Evolutionary conservation across 2,113 vertebrate genomes (phyloP).

Genomic region (Onychorhynchus coronatus): DNA sequence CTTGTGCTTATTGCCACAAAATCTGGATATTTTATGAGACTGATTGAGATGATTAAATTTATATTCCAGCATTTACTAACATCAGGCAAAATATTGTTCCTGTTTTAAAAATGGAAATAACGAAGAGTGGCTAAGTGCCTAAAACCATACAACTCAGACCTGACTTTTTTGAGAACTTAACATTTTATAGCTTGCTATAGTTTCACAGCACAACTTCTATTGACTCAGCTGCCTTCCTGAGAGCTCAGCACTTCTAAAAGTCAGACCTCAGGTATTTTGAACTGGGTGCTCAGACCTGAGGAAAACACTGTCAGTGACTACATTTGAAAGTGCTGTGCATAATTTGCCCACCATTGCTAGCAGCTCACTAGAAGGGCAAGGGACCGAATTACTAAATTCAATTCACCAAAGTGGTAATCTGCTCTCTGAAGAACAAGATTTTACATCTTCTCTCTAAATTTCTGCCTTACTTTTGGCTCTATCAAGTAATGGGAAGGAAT

Average conservation of each 20-base stretch:
- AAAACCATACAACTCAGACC: background rate
- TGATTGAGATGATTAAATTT: background rate
- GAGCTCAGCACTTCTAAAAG: slow-evolving; percentile 17
- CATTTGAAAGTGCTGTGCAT: background rate
- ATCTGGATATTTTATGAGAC: background rate
- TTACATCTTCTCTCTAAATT: background rate
- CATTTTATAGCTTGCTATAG: background rate
- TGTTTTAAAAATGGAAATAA: background rate
- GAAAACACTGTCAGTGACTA: background rate
- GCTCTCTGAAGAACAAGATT: background rate
- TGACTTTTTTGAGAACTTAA: background rate
- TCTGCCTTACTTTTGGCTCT: background rate
- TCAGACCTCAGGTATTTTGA: background rate
- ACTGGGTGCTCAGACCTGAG: background rate
- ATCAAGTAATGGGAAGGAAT: background rate
- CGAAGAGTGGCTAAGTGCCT: background rate
- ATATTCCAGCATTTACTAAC: background rate
- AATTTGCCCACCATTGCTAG: background rate
- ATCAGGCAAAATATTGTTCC: background rate
- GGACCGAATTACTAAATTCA: accelerated
- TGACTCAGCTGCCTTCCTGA: slow-evolving; percentile 41
- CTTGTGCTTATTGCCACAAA: background rate
- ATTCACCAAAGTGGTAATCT: background rate
- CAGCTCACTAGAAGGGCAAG: background rate
- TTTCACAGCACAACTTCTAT: background rate